Conservation (phyloP, 2,113 vertebrate genomes). For the Synodontis membranacea region DNA sequence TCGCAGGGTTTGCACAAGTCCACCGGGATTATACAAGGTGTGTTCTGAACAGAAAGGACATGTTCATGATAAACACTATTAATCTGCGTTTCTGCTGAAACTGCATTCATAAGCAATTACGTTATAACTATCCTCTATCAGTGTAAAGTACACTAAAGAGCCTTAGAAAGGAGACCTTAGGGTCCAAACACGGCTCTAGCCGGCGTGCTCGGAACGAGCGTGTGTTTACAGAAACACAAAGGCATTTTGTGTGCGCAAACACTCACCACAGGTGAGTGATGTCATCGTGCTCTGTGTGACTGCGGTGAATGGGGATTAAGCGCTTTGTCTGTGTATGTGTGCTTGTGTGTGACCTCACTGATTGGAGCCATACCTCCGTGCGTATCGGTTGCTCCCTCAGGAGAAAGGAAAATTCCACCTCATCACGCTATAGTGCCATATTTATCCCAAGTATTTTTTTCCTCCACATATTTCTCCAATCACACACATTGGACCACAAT, state of each 20-base stretch:
- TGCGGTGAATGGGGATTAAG: constrained; percentile 53
- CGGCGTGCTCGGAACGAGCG: not conserved
- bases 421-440: constrained; percentile 10
- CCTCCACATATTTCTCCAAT: not conserved
- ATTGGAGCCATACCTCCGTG: constrained; percentile 42
- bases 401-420: constrained; percentile 42
- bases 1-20: not conserved
- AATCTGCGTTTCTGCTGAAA: not conserved
- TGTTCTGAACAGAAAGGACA: not conserved
- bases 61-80: not conserved
- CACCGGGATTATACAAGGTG: not conserved
- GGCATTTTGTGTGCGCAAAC: constrained; percentile 62
- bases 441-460: not conserved
- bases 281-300: constrained; percentile 60
- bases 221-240: constrained; percentile 64
- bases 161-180: not conserved
- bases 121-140: not conserved
- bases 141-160: constrained; percentile 4
- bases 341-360: constrained; percentile 28
- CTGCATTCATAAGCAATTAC: not conserved
- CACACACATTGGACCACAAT: not conserved
- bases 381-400: constrained; percentile 55
- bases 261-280: constrained; percentile 66
- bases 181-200: constrained; percentile 8
- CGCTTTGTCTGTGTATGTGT: constrained; percentile 11